Evolutionary conservation across 1,140 invertebrate species (phyloP).

Genomic region (Musca domestica): DNA sequence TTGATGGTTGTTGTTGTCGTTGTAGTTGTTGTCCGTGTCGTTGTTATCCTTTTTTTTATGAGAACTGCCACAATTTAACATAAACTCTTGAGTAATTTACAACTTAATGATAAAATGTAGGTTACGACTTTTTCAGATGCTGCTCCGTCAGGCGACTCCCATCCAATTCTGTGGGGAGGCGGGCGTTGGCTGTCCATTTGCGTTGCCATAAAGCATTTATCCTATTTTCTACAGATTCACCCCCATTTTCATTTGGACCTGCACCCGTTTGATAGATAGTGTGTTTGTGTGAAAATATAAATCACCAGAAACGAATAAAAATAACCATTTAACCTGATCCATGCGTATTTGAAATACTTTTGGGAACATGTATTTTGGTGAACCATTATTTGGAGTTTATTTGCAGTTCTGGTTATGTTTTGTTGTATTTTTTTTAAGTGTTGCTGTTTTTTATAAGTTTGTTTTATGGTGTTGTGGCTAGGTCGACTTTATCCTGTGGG

Average conservation of each 20-base stretch:
- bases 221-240: background rate
- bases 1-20: background rate
- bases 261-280: background rate
- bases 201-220: background rate
- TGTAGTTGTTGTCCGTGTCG: constrained; percentile 1
- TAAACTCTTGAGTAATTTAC: constrained; percentile 28
- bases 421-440: too few species aligned
- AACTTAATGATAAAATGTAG: constrained; percentile 24
- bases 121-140: background rate
- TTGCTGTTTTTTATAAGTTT: too few species aligned
- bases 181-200: background rate
- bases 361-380: too few species aligned
- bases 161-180: background rate
- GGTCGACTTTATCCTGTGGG: too few species aligned
- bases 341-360: too few species aligned
- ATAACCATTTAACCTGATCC: constrained; percentile 10
- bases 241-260: background rate
- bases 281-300: constrained; percentile 8
- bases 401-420: too few species aligned
- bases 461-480: too few species aligned
- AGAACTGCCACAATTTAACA: constrained; percentile 24
- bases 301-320: constrained; percentile 7
- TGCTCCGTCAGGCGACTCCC: background rate
- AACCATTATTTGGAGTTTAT: too few species aligned
- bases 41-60: constrained; percentile 29